phyloP scores from a whole-genome alignment of 2,113 vertebrate species.

The Myocastor coypus region DNA sequence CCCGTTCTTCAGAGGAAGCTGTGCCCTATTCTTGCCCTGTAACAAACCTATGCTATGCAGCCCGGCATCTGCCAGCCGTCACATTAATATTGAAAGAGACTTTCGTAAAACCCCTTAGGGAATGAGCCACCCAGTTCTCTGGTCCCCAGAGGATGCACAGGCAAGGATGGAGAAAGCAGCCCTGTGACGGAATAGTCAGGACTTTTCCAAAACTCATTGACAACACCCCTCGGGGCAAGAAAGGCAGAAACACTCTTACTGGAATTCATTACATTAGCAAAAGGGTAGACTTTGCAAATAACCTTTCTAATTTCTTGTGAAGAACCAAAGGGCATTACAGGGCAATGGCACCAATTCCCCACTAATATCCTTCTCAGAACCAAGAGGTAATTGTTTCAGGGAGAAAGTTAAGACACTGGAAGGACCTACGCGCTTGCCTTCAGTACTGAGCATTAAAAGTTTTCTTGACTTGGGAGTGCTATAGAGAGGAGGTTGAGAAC shows the following conservation, averaged over 20 bases:
- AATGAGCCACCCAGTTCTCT: background rate
- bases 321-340: conserved; percentile 31
- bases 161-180: background rate
- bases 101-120: conserved; percentile 10
- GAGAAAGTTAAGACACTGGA: background rate
- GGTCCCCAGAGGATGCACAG: background rate
- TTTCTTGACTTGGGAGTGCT: background rate
- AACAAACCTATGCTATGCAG: background rate
- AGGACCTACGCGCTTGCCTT: background rate
- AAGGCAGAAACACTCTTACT: background rate
- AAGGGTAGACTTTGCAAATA: background rate
- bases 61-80: background rate
- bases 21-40: background rate
- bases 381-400: conserved; percentile 1
- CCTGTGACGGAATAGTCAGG: background rate
- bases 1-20: background rate
- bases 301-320: conserved; percentile 19
- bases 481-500: background rate
- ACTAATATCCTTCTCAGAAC: background rate
- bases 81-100: conserved; percentile 12
- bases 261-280: background rate
- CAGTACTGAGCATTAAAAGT: background rate
- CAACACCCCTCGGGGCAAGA: background rate
- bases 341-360: background rate
- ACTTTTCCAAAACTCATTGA: background rate